Conservation (phyloP, 1,140 invertebrate genomes). For the Eufriesea mexicana region DNA sequence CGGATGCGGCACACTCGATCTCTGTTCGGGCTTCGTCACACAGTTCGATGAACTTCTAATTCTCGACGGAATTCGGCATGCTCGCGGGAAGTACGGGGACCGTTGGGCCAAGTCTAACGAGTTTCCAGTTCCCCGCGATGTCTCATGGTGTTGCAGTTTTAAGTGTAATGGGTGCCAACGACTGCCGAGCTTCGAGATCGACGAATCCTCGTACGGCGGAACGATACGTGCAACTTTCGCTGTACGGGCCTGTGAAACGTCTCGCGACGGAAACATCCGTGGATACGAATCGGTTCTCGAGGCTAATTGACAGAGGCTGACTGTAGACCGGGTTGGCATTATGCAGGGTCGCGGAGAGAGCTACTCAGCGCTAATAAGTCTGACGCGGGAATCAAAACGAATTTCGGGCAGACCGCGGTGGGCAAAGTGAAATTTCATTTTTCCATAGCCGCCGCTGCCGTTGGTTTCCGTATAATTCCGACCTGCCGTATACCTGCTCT, state of each 20-base stretch:
- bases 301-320: background rate
- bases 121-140: conserved; percentile 3
- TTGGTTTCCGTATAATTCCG: background rate
- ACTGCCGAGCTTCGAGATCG: background rate
- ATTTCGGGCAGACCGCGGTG: background rate
- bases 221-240: background rate
- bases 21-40: background rate
- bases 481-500: too few relatives aligned
- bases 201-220: background rate
- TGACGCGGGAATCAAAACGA: background rate
- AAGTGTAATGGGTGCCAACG: conserved; percentile 2
- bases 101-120: conserved; percentile 15
- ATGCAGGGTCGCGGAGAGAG: background rate
- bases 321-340: background rate
- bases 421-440: background rate
- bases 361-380: background rate
- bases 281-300: background rate
- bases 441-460: background rate
- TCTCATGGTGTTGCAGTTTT: background rate
- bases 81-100: background rate
- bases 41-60: conserved; percentile 32
- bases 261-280: background rate
- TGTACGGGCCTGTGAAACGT: background rate
- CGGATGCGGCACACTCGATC: background rate
- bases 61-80: conserved; percentile 1